Base-by-base conservation (phyloP, 2,113 vertebrate species). In the Aleadryas rufinucha region DNA sequence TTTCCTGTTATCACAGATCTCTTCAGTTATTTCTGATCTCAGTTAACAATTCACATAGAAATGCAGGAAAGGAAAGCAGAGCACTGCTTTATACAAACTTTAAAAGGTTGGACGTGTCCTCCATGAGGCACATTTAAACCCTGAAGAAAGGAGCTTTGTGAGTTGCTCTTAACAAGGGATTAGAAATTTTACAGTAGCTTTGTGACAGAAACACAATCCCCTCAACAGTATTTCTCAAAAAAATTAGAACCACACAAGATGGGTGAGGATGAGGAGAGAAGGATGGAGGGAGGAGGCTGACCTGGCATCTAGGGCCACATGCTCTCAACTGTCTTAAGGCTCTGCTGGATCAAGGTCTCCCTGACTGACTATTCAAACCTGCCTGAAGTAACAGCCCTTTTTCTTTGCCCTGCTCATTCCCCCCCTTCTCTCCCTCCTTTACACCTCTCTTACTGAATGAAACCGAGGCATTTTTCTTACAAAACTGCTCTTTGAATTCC, bases 401-500 rank as follows among this genome's bases (percentile, higher is more conserved):
- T 35, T 37, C 70, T 54, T 31, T 27, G 33, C 45, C 33, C 20
- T 53, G 30, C 56, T 85, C 21, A 19, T 26, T 44, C 9, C 11
- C 9, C 7, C 2, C 4, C 4, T 23, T 12, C 74, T 26, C 59
- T 37, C 76, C 39, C 53, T 87, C 78, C 54, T 82, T 69, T 31
- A 61, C 79, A 47, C 47, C 76, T 74, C 42, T 85, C 44, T 86
- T 66, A 53, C 79, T 94, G 82, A 96, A 81, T 78, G 79, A 84
- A 90, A 81, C 26, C 0, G 1, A 96, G 80, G 76, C 37, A 52
- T 61, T 93, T 90, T 84, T 56, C 83, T 87, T 65, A 87, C 82
- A 91, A 89, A 96, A 90, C 83, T 6, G 26, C 74, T 84, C 93
- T 93, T 84, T 96, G 76, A 95, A 92, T 95, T 80, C 84, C 89